Evolutionary conservation across 2,888 invertebrate species (phyloP).

Genomic region (Cactoblastis cactorum): DNA sequence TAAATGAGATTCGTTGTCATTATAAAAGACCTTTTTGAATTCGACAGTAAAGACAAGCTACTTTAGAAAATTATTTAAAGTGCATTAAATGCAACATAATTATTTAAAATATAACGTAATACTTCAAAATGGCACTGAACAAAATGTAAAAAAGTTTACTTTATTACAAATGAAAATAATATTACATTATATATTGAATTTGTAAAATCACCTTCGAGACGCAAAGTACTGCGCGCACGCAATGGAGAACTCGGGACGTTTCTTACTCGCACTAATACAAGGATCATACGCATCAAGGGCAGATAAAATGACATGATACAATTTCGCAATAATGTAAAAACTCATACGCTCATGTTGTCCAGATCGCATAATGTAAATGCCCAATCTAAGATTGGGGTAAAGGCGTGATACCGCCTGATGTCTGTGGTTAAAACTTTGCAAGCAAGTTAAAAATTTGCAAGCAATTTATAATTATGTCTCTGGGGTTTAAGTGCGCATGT

Average conservation of each 20-base stretch:
- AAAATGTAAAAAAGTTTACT: slow-evolving; percentile 54
- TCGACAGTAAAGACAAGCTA: slow-evolving; percentile 25
- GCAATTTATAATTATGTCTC: too few species aligned
- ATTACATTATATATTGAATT: slow-evolving; percentile 40
- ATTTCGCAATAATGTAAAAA: too few species aligned
- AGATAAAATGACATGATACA: too few species aligned
- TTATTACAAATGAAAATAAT: slow-evolving; percentile 44
- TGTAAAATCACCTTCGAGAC: slow-evolving; percentile 53
- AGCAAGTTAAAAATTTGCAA: too few species aligned
- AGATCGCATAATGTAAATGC: too few species aligned
- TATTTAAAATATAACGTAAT: slow-evolving; percentile 74
- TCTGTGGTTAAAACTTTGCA: too few species aligned
- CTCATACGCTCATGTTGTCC: too few species aligned
- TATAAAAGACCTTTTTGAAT: slow-evolving; percentile 39
- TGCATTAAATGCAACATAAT: slow-evolving; percentile 74
- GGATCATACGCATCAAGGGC: too few species aligned
- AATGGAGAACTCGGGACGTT: slow-evolving; percentile 18
- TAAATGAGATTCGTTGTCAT: slow-evolving; percentile 69
- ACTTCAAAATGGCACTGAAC: slow-evolving; percentile 75
- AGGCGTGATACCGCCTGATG: too few species aligned
- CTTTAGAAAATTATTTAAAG: slow-evolving; percentile 40
- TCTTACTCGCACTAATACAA: neutral
- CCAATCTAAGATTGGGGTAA: too few species aligned
- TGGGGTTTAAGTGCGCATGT: too few species aligned
- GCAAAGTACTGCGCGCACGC: slow-evolving; percentile 50